These are phyloP conservation scores for Buathra laborator DNA, from an alignment of 2,888 invertebrate genomes.

Conservation along the genomic window DNA sequence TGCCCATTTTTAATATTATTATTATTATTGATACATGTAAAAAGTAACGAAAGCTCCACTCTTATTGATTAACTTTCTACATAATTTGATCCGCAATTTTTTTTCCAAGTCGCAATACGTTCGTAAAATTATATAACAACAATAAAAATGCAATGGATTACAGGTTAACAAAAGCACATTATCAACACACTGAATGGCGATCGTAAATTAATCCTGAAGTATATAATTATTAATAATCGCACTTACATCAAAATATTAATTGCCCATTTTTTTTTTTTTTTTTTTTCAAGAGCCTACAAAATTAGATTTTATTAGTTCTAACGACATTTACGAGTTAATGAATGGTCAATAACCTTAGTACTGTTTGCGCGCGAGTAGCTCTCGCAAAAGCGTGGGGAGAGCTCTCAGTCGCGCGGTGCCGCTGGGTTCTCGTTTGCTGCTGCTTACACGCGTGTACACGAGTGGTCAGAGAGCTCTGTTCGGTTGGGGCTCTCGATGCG, in stretches of 20 bases:
- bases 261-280: background rate
- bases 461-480: constrained; percentile 1
- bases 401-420: background rate
- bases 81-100: too few relatives aligned
- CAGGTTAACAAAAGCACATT: too few relatives aligned
- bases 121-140: too few relatives aligned
- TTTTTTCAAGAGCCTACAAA: background rate
- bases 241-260: background rate
- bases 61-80: too few relatives aligned
- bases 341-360: constrained; percentile 23
- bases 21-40: background rate
- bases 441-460: background rate
- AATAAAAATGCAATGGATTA: too few relatives aligned
- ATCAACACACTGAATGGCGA: too few relatives aligned
- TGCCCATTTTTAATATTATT: background rate
- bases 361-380: constrained; percentile 1
- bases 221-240: too few relatives aligned
- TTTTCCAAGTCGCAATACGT: too few relatives aligned
- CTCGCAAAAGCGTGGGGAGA: background rate
- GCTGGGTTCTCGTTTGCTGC: background rate
- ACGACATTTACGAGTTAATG: constrained; percentile 1
- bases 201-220: background rate
- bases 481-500: constrained; percentile 4
- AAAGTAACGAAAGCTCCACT: too few relatives aligned
- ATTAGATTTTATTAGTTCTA: background rate